Evolutionary conservation across 2,113 vertebrate genomes (phyloP).

Genomic region (Dipodomys spectabilis): DNA sequence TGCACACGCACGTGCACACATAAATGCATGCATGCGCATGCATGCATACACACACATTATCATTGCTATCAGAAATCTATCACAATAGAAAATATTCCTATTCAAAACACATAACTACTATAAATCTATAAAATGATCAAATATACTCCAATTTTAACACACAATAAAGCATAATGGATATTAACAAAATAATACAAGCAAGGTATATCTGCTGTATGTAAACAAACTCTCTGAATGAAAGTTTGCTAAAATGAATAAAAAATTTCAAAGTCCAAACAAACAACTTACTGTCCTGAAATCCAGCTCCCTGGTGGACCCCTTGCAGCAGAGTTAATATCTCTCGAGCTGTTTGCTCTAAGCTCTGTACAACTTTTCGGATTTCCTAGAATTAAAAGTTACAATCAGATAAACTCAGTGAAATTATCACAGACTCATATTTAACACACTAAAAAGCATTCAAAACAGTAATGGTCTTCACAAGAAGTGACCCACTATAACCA

Average conservation of each 20-base stretch:
- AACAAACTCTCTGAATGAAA: constrained; percentile 27
- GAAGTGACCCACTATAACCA: background rate
- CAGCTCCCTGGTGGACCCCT: constrained; percentile 95
- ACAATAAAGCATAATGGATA: background rate
- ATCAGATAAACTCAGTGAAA: constrained; percentile 28
- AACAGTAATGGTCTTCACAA: constrained; percentile 13
- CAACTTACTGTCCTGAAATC: constrained; percentile 96
- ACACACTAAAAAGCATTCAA: background rate
- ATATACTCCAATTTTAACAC: constrained; percentile 34
- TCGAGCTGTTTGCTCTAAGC: constrained; percentile 96
- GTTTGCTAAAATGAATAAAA: background rate
- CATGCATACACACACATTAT: no score
- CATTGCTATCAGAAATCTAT: background rate
- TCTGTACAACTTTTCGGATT: constrained; percentile 96
- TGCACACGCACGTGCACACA: no score
- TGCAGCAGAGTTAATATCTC: constrained; percentile 97
- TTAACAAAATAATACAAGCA: constrained; percentile 3
- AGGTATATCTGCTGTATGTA: background rate
- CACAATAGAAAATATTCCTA: background rate
- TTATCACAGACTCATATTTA: background rate
- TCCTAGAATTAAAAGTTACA: constrained; percentile 87
- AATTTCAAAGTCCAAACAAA: constrained; percentile 52
- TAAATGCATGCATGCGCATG: no score
- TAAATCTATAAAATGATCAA: constrained; percentile 29
- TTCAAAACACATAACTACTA: background rate